Conservation (phyloP, 2,888 invertebrate species). For the Tanytarsus gracilentus region DNA sequence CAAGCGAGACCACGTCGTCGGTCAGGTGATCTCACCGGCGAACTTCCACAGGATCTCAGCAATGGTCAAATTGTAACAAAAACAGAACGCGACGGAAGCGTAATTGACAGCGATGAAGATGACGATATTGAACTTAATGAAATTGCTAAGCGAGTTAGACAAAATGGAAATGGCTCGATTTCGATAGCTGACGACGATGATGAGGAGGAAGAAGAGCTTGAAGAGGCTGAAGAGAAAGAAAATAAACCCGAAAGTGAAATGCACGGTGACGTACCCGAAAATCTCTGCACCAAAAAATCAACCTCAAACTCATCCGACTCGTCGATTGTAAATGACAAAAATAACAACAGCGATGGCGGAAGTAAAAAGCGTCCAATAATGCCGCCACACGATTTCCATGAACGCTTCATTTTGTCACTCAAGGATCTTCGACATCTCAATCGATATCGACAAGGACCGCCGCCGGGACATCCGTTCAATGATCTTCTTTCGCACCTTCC, state of each 20-base stretch:
- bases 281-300: slow-evolving; percentile 39
- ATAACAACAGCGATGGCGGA: slow-evolving; percentile 40
- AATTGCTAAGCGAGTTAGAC: slow-evolving; percentile 26
- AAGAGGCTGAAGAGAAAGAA: slow-evolving; percentile 35
- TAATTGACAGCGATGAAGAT: slow-evolving; percentile 33
- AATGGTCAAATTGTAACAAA: slow-evolving; percentile 38
- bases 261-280: slow-evolving; percentile 42
- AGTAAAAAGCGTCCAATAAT: slow-evolving; percentile 31
- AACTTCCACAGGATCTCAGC: slow-evolving; percentile 50
- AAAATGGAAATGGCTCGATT: slow-evolving; percentile 52
- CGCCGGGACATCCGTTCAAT: slow-evolving; percentile 34
- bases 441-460: slow-evolving; percentile 32
- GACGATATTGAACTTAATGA: slow-evolving; percentile 8
- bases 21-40: slow-evolving; percentile 58
- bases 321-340: slow-evolving; percentile 31
- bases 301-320: neutral
- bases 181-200: slow-evolving; percentile 42
- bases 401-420: slow-evolving; percentile 36
- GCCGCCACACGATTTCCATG: slow-evolving; percentile 21
- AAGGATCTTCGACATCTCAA: slow-evolving; percentile 43
- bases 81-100: slow-evolving; percentile 33
- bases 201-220: slow-evolving; percentile 31
- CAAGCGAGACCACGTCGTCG: slow-evolving; percentile 77
- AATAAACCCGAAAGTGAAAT: slow-evolving; percentile 33
- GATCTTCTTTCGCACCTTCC: slow-evolving; percentile 20